Evolutionary conservation across 2,888 invertebrate genomes (phyloP).

Genomic region (Hermaeophaga mercurialis): DNA sequence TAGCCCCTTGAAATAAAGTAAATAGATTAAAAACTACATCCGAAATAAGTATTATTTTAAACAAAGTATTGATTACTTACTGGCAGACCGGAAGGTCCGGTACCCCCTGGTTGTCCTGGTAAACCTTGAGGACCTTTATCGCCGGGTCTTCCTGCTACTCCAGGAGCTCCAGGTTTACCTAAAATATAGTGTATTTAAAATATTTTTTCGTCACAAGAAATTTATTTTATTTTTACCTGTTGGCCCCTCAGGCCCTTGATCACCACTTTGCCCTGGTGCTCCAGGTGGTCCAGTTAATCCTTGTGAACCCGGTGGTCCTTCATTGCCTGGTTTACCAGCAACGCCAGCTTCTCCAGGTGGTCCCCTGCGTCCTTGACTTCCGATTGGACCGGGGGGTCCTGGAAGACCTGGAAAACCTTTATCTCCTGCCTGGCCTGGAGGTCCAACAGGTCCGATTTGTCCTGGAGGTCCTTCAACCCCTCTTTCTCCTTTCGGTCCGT

Average conservation of each 20-base stretch:
- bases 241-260: constrained; percentile 65
- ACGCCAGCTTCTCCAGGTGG: constrained; percentile 73
- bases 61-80: constrained; percentile 56
- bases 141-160: constrained; percentile 73
- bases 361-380: constrained; percentile 70
- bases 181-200: background rate
- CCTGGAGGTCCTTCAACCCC: constrained; percentile 74
- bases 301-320: constrained; percentile 72
- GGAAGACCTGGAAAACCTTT: constrained; percentile 67
- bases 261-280: constrained; percentile 65
- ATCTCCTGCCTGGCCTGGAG: constrained; percentile 71
- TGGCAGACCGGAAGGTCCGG: constrained; percentile 72
- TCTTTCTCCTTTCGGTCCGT: constrained; percentile 77
- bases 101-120: constrained; percentile 67
- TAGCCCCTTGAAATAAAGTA: constrained; percentile 62
- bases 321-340: constrained; percentile 73
- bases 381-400: constrained; percentile 68
- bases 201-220: background rate
- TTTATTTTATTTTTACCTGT: constrained; percentile 57
- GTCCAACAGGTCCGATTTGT: constrained; percentile 71
- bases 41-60: too few relatives aligned
- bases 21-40: background rate
- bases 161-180: constrained; percentile 69
- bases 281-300: constrained; percentile 73
- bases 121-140: constrained; percentile 76